Base-by-base conservation (phyloP, 1,140 invertebrate genomes). In the Heliconius hewitsoni region DNA sequence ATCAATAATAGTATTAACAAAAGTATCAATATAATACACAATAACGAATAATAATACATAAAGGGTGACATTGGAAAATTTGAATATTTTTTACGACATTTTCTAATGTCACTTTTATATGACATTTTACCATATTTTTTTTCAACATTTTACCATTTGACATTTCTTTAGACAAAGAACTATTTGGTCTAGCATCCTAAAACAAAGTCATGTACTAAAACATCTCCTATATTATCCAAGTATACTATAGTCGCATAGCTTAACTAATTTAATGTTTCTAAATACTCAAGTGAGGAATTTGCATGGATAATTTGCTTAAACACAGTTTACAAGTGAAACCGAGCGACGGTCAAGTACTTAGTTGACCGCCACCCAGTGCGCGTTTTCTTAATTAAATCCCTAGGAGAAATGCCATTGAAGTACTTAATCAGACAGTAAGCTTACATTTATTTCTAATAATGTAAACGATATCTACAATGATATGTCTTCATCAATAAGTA, bases 261-360 rank as follows among this genome's bases (percentile, higher is more conserved):
- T 50, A 79, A 79, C 72, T 71, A 75, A 73, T 76, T 80, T 80
- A 81, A 73, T 81, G 77, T 83, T 80, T 73, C 82, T 84, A 81
- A 81, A 81, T 82, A 83, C 76, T 84, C 60, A 27, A 78, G 76
- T 80, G 76, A 78, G 82, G 85, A 86, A 85, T 89, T 87, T 85
- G 84, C 85, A 88, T 84, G 86, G 88, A 86, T 86, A 90, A 91
- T 91, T 90, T 88, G 85, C 87, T 87, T 88, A 85, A 89, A 84
- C 78, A 80, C 85, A 86, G 84, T 87, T 87, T 87, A 85, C 81
- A 87, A 86, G 82, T 77, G 71, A 76, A 77, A 74, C 73, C 76
- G 82, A 76, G 75, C 76, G 81, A 77, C 82, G 83, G 87, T 86
- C 87, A 86, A 88, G 83, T 84, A 81, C 80, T 80, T 79, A 74